Evolutionary conservation across 2,113 vertebrate genomes (phyloP).

Genomic region (Excalfactoria chinensis): DNA sequence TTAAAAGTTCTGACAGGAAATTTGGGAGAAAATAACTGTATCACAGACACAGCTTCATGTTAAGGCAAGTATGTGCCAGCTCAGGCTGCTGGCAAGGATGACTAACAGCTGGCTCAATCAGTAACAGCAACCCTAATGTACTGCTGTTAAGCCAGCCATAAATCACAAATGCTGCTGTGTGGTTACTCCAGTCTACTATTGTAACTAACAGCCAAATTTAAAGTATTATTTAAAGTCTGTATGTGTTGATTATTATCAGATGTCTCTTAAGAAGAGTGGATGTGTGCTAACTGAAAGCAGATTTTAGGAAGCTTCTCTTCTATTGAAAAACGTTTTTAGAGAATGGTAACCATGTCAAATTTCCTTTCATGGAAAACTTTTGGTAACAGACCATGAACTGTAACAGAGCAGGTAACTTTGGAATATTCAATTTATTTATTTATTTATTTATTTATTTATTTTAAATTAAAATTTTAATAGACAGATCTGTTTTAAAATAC

Average conservation of each 20-base stretch:
- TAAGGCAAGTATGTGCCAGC: background rate
- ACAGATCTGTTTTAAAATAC: background rate
- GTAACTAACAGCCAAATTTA: background rate
- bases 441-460: too few relatives aligned
- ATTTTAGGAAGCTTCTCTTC: background rate
- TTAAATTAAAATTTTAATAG: background rate
- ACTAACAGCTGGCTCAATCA: background rate
- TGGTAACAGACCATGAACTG: background rate
- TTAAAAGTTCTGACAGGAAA: background rate
- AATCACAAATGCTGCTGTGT: background rate
- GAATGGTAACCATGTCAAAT: background rate
- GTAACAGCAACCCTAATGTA: background rate
- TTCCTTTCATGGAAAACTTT: background rate
- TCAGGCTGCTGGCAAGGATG: background rate
- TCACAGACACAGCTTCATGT: background rate
- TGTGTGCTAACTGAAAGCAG: background rate
- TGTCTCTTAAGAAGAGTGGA: background rate
- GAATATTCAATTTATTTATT: background rate
- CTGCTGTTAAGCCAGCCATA: rapidly evolving
- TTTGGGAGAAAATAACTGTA: background rate
- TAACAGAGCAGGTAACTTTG: background rate
- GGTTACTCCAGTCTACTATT: background rate
- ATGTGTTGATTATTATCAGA: background rate
- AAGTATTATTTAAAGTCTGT: background rate
- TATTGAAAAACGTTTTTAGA: background rate